Base-by-base conservation (phyloP, 2,113 vertebrate species). In the Charadrius vociferus region DNA sequence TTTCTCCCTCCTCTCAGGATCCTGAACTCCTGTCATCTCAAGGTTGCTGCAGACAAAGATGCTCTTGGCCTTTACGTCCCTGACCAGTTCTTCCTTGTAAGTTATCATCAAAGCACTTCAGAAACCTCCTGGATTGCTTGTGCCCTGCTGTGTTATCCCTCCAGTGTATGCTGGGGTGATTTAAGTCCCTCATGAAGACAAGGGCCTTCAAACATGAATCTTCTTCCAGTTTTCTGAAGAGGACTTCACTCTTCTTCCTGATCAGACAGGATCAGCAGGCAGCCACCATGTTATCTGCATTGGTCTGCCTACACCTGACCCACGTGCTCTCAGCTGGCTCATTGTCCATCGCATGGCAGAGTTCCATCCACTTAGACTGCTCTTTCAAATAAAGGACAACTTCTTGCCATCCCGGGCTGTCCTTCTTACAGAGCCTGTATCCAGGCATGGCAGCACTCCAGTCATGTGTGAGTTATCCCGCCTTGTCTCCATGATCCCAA, bases 201-300 rank as follows among this genome's bases (percentile, higher is more conserved):
- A 61, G 17, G 12, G 10, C 26, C 30, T 74, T 18, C 9, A 41
- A 67, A 84, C 14, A 43, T 63, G 22, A 62, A 36, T 43, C 17
- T 21, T 52, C 12, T 41, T 62, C 68, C 17, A 19, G 7, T 75
- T 83, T 58, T 77, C 62, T 75, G 21, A 63, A 70, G 32, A 62
- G 27, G 29, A 49, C 49, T 49, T 89, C 4, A 16, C 84, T 74
- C 27, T 53, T 29, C 13, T 49, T 50, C 23, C n/a, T 41, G 24
- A 36, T 59, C 18, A 41, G 87, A 58, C 47, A 29, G 30, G 5
- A 47, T 65, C 43, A 53, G 37, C 18, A 41, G 21, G 34, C 34
- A 75, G 16, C 24, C 32, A 39, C 29, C 10, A 3, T 21, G 10
- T 43, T 15, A 23, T 43, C 36, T 0, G 1, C 7, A 21, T 5